Evolutionary conservation across 1,140 invertebrate species (phyloP).

Genomic region (Ips nitidus): DNA sequence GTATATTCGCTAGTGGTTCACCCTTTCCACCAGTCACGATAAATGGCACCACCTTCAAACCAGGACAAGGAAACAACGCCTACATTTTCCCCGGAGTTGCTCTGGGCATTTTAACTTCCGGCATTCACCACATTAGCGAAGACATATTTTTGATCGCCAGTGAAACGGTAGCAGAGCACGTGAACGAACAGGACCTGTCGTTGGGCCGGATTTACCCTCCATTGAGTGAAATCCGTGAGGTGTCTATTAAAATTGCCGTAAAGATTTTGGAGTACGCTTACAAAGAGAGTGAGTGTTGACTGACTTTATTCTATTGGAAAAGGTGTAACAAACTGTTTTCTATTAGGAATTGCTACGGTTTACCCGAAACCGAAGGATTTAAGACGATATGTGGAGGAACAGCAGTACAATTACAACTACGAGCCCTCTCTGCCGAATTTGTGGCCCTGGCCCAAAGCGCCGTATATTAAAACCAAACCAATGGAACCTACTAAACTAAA

Average conservation of each 20-base stretch:
- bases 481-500: constrained; percentile 12
- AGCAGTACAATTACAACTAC: constrained; percentile 80
- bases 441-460: constrained; percentile 71
- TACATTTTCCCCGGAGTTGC: constrained; percentile 96
- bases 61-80: constrained; percentile 95
- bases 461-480: constrained; percentile 58
- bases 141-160: constrained; percentile 89
- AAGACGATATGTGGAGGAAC: constrained; percentile 67
- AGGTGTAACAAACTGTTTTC: neutral
- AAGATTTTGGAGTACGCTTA: constrained; percentile 87
- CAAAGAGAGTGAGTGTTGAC: constrained; percentile 63
- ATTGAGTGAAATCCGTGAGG: constrained; percentile 81
- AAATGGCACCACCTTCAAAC: constrained; percentile 77
- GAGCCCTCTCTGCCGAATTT: constrained; percentile 73
- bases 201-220: constrained; percentile 94
- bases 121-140: constrained; percentile 86
- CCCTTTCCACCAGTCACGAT: constrained; percentile 83
- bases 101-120: constrained; percentile 83
- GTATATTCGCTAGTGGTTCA: constrained; percentile 90
- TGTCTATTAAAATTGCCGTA: constrained; percentile 86
- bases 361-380: constrained; percentile 83
- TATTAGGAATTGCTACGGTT: constrained; percentile 76
- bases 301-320: neutral
- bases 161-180: constrained; percentile 79
- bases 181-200: constrained; percentile 77